Percentiles rank a stretch among this genome's conserved stretches.
These are phyloP conservation scores for Drosophila yooni DNA, from an alignment of 2,888 invertebrate species.

Conservation along the genomic window DNA sequence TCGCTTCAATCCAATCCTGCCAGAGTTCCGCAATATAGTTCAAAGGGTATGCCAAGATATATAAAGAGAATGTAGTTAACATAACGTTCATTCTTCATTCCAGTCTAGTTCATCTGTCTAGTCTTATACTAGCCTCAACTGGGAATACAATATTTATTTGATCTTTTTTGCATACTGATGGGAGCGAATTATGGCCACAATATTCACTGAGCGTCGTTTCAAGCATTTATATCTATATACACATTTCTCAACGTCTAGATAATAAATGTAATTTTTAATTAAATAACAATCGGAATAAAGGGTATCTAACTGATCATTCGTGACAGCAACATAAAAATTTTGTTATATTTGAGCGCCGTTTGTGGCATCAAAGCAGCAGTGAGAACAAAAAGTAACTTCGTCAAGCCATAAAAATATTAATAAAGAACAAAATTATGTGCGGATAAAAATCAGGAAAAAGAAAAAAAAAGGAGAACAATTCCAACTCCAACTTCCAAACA, in stretches of 20 bases:
- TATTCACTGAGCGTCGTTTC: not conserved
- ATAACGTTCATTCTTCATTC: not conserved
- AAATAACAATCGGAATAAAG: not conserved
- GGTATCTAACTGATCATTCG: not conserved
- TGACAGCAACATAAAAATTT: not conserved
- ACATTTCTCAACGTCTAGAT: not conserved
- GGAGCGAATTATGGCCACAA: not conserved
- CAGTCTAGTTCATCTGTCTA: not conserved
- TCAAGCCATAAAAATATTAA: conserved; percentile 52
- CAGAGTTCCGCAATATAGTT: not conserved
- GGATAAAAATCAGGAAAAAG: conserved; percentile 20
- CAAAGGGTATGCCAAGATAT: not conserved
- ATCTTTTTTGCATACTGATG: not conserved
- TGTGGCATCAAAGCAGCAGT: conserved; percentile 39
- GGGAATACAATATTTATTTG: not conserved
- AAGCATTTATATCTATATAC: not conserved
- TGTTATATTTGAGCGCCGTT: conserved; percentile 27
- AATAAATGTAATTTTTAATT: not conserved
- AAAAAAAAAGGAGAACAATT: not conserved
- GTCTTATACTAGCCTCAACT: not conserved
- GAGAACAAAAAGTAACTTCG: conserved; percentile 37
- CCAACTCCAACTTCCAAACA: conserved; percentile 3
- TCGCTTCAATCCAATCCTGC: not conserved
- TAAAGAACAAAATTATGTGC: conserved; percentile 45
- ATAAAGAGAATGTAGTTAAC: not conserved